Evolutionary conservation across 2,113 vertebrate genomes (phyloP).

Genomic region (Hassar affinis): DNA sequence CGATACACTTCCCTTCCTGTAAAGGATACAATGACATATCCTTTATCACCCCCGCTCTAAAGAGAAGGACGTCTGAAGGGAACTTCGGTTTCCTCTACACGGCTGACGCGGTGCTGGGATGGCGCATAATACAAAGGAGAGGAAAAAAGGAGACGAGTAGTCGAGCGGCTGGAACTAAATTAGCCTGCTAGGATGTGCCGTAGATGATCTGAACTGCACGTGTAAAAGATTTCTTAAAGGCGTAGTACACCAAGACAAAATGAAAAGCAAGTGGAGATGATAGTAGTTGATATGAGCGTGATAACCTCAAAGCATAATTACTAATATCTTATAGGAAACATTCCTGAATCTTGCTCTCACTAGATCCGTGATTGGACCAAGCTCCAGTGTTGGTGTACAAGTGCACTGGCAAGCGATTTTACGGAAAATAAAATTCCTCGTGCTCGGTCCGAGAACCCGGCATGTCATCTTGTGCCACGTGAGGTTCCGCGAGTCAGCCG

Average conservation of each 20-base stretch:
- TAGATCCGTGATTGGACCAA: neutral
- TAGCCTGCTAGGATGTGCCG: neutral
- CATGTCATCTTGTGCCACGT: neutral
- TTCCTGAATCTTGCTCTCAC: neutral
- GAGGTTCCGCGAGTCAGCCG: neutral
- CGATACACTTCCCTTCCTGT: neutral
- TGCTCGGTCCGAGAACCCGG: too few relatives aligned
- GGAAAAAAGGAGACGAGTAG: neutral
- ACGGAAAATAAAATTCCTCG: neutral
- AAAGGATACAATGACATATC: neutral
- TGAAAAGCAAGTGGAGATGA: neutral
- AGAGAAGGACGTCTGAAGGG: neutral
- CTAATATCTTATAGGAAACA: neutral
- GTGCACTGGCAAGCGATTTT: neutral
- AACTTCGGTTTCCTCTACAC: neutral
- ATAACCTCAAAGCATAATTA: too few relatives aligned
- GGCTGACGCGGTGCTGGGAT: neutral
- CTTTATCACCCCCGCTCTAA: neutral
- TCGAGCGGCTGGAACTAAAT: neutral
- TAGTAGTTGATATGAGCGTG: neutral
- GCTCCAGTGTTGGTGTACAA: neutral
- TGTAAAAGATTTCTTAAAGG: neutral
- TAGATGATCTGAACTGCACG: neutral
- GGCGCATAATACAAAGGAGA: neutral
- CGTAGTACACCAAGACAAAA: neutral